Evolutionary conservation across 2,797 vertebrate genomes (phyloP).

Genomic region (Gorsachius magnificus): DNA sequence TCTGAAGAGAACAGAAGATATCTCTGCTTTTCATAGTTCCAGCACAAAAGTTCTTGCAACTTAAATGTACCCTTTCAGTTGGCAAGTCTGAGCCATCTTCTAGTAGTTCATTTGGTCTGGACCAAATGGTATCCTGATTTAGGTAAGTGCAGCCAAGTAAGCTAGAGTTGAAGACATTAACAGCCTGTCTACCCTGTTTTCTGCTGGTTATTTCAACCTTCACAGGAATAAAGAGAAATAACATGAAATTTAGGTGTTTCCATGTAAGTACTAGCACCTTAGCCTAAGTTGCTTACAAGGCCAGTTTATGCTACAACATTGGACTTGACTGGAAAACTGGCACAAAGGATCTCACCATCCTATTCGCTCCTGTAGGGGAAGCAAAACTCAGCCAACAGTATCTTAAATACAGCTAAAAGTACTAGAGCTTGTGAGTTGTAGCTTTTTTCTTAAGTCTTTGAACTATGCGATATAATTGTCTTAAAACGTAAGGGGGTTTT

Average conservation of each 20-base stretch:
- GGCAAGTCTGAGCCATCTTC: not conserved
- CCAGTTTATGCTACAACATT: not conserved
- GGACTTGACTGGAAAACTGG: not conserved
- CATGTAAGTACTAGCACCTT: not conserved
- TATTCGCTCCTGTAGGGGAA: not conserved
- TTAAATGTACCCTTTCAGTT: not conserved
- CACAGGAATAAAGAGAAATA: not conserved
- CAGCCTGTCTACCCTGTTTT: not conserved
- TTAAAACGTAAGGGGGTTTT: not conserved
- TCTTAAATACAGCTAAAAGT: not conserved
- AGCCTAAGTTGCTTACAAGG: not conserved
- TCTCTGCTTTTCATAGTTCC: not conserved
- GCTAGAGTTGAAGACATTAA: not conserved
- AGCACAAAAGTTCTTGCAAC: not conserved
- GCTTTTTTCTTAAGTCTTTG: not conserved
- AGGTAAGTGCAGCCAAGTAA: not conserved
- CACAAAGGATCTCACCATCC: not conserved
- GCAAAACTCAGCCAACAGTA: not conserved
- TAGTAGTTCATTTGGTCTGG: not conserved
- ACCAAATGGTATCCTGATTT: not conserved
- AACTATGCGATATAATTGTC: not conserved
- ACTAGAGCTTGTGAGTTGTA: not conserved
- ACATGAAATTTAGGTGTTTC: not conserved
- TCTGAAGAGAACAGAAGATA: not conserved
- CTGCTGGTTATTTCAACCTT: not conserved